Base-by-base conservation (phyloP, 2,113 vertebrate species). In the Apodemus sylvaticus region DNA sequence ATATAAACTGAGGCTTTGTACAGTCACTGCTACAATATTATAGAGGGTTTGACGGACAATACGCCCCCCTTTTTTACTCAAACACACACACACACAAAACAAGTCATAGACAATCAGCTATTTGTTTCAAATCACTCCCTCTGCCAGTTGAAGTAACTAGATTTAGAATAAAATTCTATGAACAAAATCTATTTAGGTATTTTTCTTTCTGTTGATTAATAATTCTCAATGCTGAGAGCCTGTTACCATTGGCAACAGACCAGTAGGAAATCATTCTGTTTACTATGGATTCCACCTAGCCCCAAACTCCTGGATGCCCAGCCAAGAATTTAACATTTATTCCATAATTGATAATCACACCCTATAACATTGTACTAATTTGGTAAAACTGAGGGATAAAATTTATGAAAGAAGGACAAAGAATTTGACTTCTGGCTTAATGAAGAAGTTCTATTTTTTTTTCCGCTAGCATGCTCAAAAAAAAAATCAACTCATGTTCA, bases 381-480 rank as follows among this genome's bases (percentile, higher is more conserved):
- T 5, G 9, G 55, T 94, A 94, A 97, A 89, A 64, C 1, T 83
- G n/a, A 94, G n/a, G 60, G 51, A 87, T 45, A 45, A 62, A 60
- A 20, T 76, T 89, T 5, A 45, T 4, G 73, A 93, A 39, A 70
- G 34, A 51, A 39, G 58, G 42, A 36, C 14, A 4, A 26, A 92
- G 42, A 88, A 92, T 7, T 7, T 39, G 13, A 76, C 55, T 60
- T 60, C 48, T 91, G 34, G 5, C 87, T 94, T 91, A 92, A 95
- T 68, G 89, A 66, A 92, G 58, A 96, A 96, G 91, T 74, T 94
- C 17, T 7, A 11, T 82, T 91, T 39, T 91, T 77, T 93, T 94
- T 91, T 70, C 79, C n/a, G 39, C 39, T 12, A 86, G 62, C 11
- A 0, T 89, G 39, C 82, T 51, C 66, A 81, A 93, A 94, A 62